Evolutionary conservation across 2,797 vertebrate species (phyloP).

Genomic region (Pipistrellus nathusii): DNA sequence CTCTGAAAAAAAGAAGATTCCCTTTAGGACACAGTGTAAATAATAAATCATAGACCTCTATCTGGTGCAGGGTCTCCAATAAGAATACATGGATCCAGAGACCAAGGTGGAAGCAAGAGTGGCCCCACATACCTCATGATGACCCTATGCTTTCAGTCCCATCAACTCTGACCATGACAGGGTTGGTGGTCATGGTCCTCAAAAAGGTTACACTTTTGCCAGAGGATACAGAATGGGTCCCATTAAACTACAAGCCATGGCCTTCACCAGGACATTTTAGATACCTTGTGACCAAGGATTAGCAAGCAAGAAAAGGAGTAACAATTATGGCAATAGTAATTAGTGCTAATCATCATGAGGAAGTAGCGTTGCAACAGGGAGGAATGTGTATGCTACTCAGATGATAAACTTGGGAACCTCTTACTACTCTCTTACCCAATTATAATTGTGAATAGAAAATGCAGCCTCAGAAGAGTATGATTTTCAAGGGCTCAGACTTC

Average conservation of each 20-base stretch:
- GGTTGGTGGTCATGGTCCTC: neutral
- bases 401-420: neutral
- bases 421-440: neutral
- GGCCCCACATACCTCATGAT: neutral
- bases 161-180: neutral
- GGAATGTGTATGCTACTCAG: neutral
- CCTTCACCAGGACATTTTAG: neutral
- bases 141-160: neutral
- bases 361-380: neutral
- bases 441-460: neutral
- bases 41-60: slow-evolving; percentile 42
- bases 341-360: neutral
- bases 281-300: neutral
- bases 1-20: neutral
- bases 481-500: neutral
- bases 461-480: slow-evolving; percentile 26
- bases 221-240: neutral
- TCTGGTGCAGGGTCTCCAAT: neutral
- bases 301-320: slow-evolving; percentile 14
- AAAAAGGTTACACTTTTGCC: neutral
- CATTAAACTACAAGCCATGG: neutral
- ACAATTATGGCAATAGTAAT: neutral
- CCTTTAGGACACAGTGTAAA: neutral
- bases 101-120: neutral
- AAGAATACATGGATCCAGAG: neutral